Percentiles rank a stretch among this genome's conserved stretches.
phyloP scores from a whole-genome alignment of 2,113 vertebrate genomes.

The Heptranchias perlo region DNA sequence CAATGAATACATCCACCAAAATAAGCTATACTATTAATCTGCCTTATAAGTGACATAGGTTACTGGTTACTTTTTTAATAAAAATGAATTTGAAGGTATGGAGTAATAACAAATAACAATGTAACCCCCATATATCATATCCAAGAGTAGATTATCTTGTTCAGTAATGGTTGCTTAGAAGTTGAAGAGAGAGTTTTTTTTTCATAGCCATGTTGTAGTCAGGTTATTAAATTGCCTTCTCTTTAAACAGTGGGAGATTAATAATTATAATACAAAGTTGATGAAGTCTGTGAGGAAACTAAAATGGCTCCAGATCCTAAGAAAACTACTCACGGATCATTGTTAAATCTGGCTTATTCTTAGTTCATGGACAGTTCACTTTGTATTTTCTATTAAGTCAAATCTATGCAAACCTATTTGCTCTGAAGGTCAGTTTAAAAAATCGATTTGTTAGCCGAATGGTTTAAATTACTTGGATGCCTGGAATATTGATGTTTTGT shows the following conservation, averaged over 20 bases:
- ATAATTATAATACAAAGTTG: background rate
- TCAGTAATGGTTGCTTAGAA: background rate
- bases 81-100: background rate
- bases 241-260: background rate
- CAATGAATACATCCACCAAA: background rate
- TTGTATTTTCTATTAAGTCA: background rate
- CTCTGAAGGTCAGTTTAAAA: background rate
- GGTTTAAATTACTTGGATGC: background rate
- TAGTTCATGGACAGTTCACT: background rate
- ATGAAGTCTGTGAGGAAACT: background rate
- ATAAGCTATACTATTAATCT: background rate
- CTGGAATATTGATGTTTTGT: background rate
- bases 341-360: background rate
- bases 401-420: background rate
- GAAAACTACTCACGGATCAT: background rate
- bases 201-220: background rate
- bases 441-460: background rate
- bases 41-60: background rate
- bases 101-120: background rate
- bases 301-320: background rate
- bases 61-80: background rate
- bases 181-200: no score
- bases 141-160: background rate
- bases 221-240: background rate
- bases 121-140: background rate